These are phyloP conservation scores for Deilephila porcellus DNA, from an alignment of 2,888 invertebrate genomes.

Conservation along the genomic window DNA sequence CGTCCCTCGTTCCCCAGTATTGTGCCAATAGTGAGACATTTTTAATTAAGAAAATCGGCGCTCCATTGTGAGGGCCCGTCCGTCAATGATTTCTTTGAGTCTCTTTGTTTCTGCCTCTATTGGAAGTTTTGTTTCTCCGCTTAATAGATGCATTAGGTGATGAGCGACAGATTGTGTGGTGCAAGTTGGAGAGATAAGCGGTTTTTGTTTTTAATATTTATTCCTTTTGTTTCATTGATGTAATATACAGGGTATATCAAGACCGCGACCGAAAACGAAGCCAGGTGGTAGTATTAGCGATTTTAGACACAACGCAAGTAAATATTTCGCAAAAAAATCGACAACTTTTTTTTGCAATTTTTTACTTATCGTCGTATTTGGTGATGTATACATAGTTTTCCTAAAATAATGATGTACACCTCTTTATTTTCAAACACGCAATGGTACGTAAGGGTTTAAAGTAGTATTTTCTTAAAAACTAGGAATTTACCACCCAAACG, in stretches of 20 bases:
- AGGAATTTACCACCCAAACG: no score
- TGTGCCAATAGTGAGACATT: slow-evolving; percentile 74
- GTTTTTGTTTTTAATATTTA: neutral
- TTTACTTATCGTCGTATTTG: no score
- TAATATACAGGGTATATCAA: neutral
- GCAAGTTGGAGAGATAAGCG: neutral
- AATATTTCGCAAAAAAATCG: no score
- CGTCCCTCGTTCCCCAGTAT: slow-evolving; percentile 23
- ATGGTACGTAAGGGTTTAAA: no score
- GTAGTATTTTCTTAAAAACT: no score
- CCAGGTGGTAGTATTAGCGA: no score
- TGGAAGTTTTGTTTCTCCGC: slow-evolving; percentile 58
- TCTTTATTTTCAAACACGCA: no score
- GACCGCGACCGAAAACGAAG: no score
- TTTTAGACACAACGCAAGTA: no score
- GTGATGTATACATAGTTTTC: no score
- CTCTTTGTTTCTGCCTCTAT: slow-evolving; percentile 65
- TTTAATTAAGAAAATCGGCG: slow-evolving; percentile 81
- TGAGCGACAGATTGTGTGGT: slow-evolving; percentile 42
- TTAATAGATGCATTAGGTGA: slow-evolving; percentile 68
- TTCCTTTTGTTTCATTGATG: neutral
- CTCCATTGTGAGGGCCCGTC: slow-evolving; percentile 56
- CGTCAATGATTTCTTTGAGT: slow-evolving; percentile 69
- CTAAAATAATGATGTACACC: no score
- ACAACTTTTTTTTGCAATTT: no score